A percentile compares a stretch with the other conserved stretches of the same genome.
phyloP scores from a whole-genome alignment of 2,797 vertebrate genomes.

The Florisuga fusca region DNA sequence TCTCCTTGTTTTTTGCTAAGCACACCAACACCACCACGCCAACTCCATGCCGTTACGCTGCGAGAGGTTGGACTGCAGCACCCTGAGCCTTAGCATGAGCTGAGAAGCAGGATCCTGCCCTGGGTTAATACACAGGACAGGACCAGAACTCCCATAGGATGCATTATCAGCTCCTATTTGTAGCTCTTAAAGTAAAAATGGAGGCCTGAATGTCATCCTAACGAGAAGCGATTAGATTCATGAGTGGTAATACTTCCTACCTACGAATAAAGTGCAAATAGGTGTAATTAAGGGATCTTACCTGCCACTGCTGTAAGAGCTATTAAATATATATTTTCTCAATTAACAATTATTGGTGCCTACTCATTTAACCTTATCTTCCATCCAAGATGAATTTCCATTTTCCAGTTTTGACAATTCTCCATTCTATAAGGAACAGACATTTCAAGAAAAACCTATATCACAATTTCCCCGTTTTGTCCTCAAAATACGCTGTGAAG shows the following conservation, averaged over 20 bases:
- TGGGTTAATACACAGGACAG: background rate
- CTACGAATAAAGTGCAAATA: background rate
- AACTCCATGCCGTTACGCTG: background rate
- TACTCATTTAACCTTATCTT: background rate
- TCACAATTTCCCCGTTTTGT: background rate
- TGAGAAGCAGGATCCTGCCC: background rate
- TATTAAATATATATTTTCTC: background rate
- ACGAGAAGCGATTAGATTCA: background rate
- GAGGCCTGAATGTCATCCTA: background rate
- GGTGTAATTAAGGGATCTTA: background rate
- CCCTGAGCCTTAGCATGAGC: background rate
- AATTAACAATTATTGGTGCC: background rate
- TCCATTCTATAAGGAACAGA: background rate
- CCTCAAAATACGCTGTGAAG: background rate
- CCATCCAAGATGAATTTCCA: background rate
- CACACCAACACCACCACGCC: too few relatives aligned
- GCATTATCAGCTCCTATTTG: background rate
- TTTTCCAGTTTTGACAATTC: background rate
- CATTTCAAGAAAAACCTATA: background rate
- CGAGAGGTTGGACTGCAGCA: background rate
- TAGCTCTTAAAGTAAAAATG: background rate
- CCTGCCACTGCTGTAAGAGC: background rate
- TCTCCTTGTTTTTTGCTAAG: background rate
- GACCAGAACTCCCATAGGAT: background rate
- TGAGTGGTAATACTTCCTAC: background rate